These are phyloP conservation scores for Protodeltote pygarga DNA, from an alignment of 2,888 invertebrate genomes.

Conservation along the genomic window DNA sequence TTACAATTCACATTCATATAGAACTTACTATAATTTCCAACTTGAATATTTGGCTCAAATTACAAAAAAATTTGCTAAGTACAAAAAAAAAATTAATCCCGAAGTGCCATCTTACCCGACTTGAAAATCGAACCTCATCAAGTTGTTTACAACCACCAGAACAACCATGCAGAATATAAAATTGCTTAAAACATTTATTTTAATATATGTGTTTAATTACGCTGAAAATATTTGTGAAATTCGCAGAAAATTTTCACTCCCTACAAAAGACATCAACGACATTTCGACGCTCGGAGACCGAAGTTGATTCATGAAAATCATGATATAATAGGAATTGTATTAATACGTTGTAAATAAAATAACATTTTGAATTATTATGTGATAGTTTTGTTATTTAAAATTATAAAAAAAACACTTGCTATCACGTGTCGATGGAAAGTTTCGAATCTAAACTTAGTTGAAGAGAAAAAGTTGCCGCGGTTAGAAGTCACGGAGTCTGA, in stretches of 20 bases:
- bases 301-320: too few relatives aligned
- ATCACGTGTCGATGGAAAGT: slow-evolving; percentile 18
- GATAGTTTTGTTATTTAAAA: neutral
- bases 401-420: slow-evolving; percentile 2
- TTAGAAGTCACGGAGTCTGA: slow-evolving; percentile 17
- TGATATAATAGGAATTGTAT: too few relatives aligned
- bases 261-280: slow-evolving; percentile 62
- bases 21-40: too few relatives aligned
- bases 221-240: neutral
- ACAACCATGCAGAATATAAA: too few relatives aligned
- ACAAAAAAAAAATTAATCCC: too few relatives aligned
- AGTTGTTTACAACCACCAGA: too few relatives aligned
- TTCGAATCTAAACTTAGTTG: slow-evolving; percentile 18
- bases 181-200: neutral
- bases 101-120: too few relatives aligned
- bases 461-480: slow-evolving; percentile 17
- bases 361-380: neutral
- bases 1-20: too few relatives aligned
- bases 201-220: neutral
- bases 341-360: too few relatives aligned
- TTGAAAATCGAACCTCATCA: too few relatives aligned
- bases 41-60: too few relatives aligned
- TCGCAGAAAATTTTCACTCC: slow-evolving; percentile 5
- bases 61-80: too few relatives aligned
- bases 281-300: neutral